Evolutionary conservation across 2,113 vertebrate species (phyloP), one percentile per base, ranked within the genome.

Genomic region (Pterocles gutturalis): DNA sequence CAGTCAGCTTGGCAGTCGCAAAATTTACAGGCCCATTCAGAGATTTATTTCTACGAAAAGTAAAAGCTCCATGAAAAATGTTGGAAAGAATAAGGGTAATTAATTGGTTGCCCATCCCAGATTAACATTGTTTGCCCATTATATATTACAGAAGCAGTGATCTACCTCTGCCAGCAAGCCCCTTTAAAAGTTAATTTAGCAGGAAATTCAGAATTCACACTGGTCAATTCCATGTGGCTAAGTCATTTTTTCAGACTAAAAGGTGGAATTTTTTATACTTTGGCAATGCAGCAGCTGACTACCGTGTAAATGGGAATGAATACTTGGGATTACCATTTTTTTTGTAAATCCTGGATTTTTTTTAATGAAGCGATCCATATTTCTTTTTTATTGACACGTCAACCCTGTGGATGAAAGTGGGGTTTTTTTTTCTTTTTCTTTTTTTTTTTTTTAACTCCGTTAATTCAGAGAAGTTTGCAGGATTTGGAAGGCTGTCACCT

Each of bases 1-100:
- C 98, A 98, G 98, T 98, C 97, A 96, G 90, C 95, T 96, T 97
- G 98, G 98, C 98, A 98, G 98, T 98, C 95, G 98, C 98, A 98
- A 98, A 98, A 98, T 97, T 96, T 97, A 95, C 5, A 34, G 97
- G 97, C 98, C 98, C 98, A 89, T 93, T 93, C 95, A 93, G 91
- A 97, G 93, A 90, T 92, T 87, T 84, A 73, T 91, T 91, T 79
- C 87, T 45, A 62, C 66, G 73, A 73, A 80, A 75, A 89, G 91
- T 49, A 8, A 85, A 92, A 97, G 92, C 95, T 77, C 91, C 72
- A 5, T 76, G 88, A 55, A 83, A 87, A 91, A 86, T 83, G 69
- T 53, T 73, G 72, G 96, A 84, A 95, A 96, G 94, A 89, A 49
- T 46, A 71, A 90, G 95, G 96, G 94, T 76, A 89, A 95, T 84